Base-by-base conservation (phyloP, 2,888 invertebrate genomes). In the Sicus ferrugineus region DNA sequence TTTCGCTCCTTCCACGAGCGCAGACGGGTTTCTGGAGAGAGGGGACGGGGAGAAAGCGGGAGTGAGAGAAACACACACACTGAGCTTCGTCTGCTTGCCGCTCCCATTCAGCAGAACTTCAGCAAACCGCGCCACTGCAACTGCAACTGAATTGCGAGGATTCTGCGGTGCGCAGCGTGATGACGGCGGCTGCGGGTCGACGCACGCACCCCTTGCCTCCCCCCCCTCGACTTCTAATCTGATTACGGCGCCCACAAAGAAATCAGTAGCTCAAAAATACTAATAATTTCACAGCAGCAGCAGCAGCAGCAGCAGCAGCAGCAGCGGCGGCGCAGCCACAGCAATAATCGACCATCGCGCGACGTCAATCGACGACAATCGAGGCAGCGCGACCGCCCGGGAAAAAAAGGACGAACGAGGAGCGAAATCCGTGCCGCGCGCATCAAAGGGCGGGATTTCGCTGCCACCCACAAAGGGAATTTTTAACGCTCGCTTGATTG, bases 401-500 rank as follows among this genome's bases (percentile, higher is more conserved):
- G 50, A 38, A 61, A 38, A 34, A 28, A n/a, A 16, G 34, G 30
- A 30, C 52, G 58, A 62, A 28, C 9, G 38, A 54, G 21, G 19
- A 23, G 11, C 26, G 58, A 30, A 52, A 28, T 19, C 34, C 30
- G 6, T 54, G 7, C 23, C 6, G 26, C 5, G 23, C 23, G 1
- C 19, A 9, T 28, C 23, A 54, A 68, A 66, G 52, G 70, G 72
- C 70, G 38, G 66, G 62, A 67, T 72, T 66, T 48, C 38, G 64
- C 46, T 50, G 30, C 69, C 70, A 64, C 59, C 65, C 42, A 59
- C 21, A 50, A 70, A 46, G 70, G 72, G 73, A 73, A 74, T 74
- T 74, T 76, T 76, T 75, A 76, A 76, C 75, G 76, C 76, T 76
- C 75, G 74, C 74, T 76, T 76, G 76, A 76, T 76, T 76, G 74